Base-by-base conservation (phyloP, 2,113 vertebrate species). In the Pelobates fuscus region DNA sequence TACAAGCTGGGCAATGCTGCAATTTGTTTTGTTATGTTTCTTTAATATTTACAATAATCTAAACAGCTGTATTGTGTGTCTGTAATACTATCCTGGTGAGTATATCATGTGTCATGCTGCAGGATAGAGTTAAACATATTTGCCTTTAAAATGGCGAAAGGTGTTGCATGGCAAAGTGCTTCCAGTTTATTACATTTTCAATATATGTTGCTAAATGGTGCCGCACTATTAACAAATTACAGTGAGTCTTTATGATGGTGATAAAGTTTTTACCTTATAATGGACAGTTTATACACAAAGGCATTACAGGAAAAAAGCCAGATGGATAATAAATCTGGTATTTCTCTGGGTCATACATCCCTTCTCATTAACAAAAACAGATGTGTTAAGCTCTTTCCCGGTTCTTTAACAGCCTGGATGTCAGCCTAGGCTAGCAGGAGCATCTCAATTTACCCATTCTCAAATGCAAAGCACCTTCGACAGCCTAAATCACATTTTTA, bases 211-310 rank as follows among this genome's bases (percentile, higher is more conserved):
- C 49, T 44, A n/a, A 65, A 43, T 64, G 59, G 26, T 30, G 44
- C 27, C 14, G 71, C 61, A 20, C 71, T 32, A 62, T 65, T 65
- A 65, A 65, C 20, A 65, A 43, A 65, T 65, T 65, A 30, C 23
- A 52, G 30, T 52, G 25, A 68, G 46, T n/a, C 25, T 64, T 73
- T 55, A 73, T 73, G 49, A 32, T 14, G 61, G 71, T 26, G 61
- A 73, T 73, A 73, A 65, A 44, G 60, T 58, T 75, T 49, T 75
- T 67, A 75, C 71, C 54, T 75, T 75, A 46, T 75, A 75, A 75
- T 75, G 62, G 63, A 58, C 62, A 75, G 52, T 75, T 75, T 75
- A 75, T 75, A 46, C 15, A 59, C 18, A 41, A 37, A 41, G 17
- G 54, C 32, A 57, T 49, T 18, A 17, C n/a, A 60, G 62, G 64